These are phyloP conservation scores for Drosophila erecta DNA, from an alignment of 1,140 invertebrate genomes.

Conservation along the genomic window DNA sequence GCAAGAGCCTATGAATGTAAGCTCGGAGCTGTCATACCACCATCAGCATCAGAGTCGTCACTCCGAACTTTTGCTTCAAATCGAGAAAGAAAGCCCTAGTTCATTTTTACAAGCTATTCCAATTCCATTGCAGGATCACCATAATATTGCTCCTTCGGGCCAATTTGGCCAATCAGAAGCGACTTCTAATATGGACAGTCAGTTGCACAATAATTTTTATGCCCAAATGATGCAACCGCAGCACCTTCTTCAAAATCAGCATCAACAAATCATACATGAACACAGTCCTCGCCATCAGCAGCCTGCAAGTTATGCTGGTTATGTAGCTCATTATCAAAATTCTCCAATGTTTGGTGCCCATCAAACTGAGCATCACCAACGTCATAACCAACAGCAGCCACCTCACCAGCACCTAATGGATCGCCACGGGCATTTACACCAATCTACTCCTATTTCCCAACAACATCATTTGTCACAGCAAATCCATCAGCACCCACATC, in stretches of 20 bases:
- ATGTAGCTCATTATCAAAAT: slow-evolving; percentile 57
- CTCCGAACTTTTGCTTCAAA: slow-evolving; percentile 58
- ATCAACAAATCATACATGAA: slow-evolving; percentile 39
- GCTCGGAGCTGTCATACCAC: slow-evolving; percentile 39
- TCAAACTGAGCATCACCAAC: slow-evolving; percentile 35
- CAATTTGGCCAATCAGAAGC: slow-evolving; percentile 34
- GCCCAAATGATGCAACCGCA: slow-evolving; percentile 63
- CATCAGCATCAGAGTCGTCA: slow-evolving; percentile 35
- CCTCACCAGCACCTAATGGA: slow-evolving; percentile 43
- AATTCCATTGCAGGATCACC: slow-evolving; percentile 45
- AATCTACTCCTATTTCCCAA: slow-evolving; percentile 14
- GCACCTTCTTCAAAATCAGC: slow-evolving; percentile 58
- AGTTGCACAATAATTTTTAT: slow-evolving; percentile 43
- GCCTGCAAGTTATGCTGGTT: slow-evolving; percentile 41
- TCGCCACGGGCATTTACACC: slow-evolving; percentile 40
- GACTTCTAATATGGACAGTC: slow-evolving; percentile 35
- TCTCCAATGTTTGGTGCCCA: slow-evolving; percentile 56
- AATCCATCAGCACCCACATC: slow-evolving; percentile 14
- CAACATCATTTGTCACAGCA: slow-evolving; percentile 14
- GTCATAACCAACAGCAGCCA: slow-evolving; percentile 28
- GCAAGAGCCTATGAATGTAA: slow-evolving; percentile 20
- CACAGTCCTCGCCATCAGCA: slow-evolving; percentile 56
- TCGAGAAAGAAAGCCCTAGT: slow-evolving; percentile 49
- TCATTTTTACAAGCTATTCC: slow-evolving; percentile 42
- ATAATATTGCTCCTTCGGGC: slow-evolving; percentile 28